Conservation (phyloP, 2,113 vertebrate genomes). For the pig (Sus scrofa) region DNA sequence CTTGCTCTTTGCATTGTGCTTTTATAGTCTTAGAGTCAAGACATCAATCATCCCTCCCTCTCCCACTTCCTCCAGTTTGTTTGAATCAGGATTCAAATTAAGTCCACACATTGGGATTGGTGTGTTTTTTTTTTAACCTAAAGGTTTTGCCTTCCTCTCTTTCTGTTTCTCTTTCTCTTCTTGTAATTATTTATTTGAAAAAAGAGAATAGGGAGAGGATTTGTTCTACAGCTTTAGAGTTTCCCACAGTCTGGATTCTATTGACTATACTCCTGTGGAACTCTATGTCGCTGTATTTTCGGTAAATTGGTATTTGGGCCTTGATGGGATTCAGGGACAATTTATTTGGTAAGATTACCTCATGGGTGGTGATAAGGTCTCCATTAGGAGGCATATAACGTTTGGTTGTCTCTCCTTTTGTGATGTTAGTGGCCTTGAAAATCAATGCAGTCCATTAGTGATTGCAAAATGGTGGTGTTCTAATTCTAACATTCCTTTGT, state of each 20-base stretch:
- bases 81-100: constrained; percentile 21
- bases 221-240: not conserved
- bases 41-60: not conserved
- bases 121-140: not conserved
- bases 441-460: constrained; percentile 14
- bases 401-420: not conserved
- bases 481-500: constrained; percentile 13
- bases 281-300: not conserved
- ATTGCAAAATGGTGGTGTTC: constrained; percentile 12
- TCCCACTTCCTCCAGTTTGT: not conserved
- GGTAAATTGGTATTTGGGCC: constrained; percentile 33
- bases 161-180: not conserved
- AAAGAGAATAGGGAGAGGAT: not conserved
- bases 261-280: not conserved
- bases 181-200: constrained; percentile 9
- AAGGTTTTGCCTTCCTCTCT: not conserved
- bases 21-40: constrained; percentile 37
- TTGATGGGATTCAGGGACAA: constrained; percentile 35
- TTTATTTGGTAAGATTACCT: constrained; percentile 57
- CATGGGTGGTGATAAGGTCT: not conserved
- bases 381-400: not conserved
- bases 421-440: not conserved
- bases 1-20: constrained; percentile 32
- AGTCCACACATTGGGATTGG: not conserved
- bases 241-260: not conserved